Evolutionary conservation across 1,140 invertebrate species (phyloP), one percentile per base, ranked within the genome.

Genomic region (Penaeus indicus): DNA sequence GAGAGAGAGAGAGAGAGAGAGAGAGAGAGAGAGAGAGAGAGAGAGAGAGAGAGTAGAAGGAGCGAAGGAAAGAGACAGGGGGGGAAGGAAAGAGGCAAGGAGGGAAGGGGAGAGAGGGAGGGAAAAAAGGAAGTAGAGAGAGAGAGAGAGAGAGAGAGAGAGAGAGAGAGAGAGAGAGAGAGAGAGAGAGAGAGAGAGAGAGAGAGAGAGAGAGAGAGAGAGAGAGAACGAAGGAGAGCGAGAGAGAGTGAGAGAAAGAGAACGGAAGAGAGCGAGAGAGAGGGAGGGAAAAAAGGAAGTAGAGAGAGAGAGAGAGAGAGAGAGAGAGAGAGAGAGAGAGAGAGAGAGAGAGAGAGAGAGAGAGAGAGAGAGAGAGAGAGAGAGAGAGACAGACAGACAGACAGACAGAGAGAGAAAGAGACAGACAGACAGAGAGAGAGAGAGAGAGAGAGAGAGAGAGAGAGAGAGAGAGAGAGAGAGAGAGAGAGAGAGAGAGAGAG

Each of bases 371-470:
- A 75, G 18, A 8, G 69, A 75, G 42, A 60, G 42, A 61, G 54
- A 83, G 47, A 63, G 32, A 62, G 32, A 83, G 61, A 83, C 16
- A 64, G 63, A 5, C 47, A 60, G 79, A 80, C 21, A 10, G 54
- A 47, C 27, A 80, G 47, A n/a, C 38, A 42, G 63, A 69, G 32
- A 54, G 47, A 64, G 64, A 2, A 80, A n/a, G 16, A 80, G 13
- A 25, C n/a, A 10, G 69, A 13, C 10, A 32, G 69, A 25, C n/a
- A 61, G 22, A 60, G n/a, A 47, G 16, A 75, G 42, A 75, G 18
- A 77, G 22, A 60, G 84, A 25, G 54, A 54, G 84, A 75, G 72
- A 27, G 72, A 27, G 60, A 67, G 63, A 83, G 61, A 47, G 42
- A 18, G 11, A 25, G 60, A 42, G 18, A 38, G 61, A 38, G 62